Evolutionary conservation across 2,113 vertebrate species (phyloP).

Genomic region (Megalops atlanticus): DNA sequence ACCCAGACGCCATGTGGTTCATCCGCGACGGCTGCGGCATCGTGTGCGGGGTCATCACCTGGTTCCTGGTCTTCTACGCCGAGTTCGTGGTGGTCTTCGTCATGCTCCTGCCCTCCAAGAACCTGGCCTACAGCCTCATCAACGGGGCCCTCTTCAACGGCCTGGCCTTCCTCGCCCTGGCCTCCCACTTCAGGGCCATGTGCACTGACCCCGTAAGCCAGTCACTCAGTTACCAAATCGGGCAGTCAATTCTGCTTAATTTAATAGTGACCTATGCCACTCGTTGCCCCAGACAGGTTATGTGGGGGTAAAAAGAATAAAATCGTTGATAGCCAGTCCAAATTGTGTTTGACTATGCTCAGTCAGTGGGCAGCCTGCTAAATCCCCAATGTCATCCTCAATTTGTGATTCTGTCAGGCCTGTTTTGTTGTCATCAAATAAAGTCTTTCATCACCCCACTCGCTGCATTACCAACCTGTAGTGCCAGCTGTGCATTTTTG

Average conservation of each 20-base stretch:
- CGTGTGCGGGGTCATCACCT: slow-evolving; percentile 91
- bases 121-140: slow-evolving; percentile 82
- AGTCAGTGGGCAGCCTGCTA: no score
- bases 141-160: slow-evolving; percentile 90
- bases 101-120: slow-evolving; percentile 89
- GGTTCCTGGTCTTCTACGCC: slow-evolving; percentile 93
- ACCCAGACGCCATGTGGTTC: slow-evolving; percentile 89
- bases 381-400: no score
- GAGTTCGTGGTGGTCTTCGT: slow-evolving; percentile 97
- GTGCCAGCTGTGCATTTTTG: no score
- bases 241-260: no score
- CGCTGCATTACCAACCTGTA: no score
- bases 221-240: background rate
- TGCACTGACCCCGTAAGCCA: slow-evolving; percentile 95
- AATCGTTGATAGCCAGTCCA: background rate
- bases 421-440: no score
- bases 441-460: no score
- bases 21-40: slow-evolving; percentile 96
- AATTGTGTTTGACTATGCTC: no score
- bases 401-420: no score
- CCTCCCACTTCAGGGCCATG: slow-evolving; percentile 93
- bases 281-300: background rate
- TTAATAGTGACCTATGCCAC: no score
- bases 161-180: slow-evolving; percentile 90
- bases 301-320: background rate